Conservation (phyloP, 2,888 invertebrate genomes). For the Melangyna quadrimaculata region DNA sequence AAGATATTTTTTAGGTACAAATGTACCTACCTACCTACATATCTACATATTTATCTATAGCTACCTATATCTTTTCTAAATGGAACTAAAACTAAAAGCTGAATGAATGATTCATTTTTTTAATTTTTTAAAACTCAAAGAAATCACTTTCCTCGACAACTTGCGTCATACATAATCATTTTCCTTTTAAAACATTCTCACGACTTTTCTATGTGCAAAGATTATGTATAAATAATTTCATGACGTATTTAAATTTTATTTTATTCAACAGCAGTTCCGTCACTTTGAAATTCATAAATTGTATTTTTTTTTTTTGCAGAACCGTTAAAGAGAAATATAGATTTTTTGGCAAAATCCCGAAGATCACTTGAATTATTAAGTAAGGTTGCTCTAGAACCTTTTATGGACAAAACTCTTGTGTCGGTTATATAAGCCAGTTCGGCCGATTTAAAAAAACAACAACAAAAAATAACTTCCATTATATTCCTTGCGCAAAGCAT, state of each 20-base stretch:
- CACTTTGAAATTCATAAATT: constrained; percentile 1
- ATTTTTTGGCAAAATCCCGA: not conserved
- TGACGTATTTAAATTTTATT: constrained; percentile 24
- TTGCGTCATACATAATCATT: constrained; percentile 17
- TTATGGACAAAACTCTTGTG: not conserved
- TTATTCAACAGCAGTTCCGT: not conserved
- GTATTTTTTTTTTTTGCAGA: not conserved
- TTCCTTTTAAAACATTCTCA: constrained; percentile 4
- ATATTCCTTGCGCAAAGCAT: constrained; percentile 26
- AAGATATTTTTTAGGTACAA: not conserved
- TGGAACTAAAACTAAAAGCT: not conserved
- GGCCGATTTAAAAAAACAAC: constrained; percentile 17
- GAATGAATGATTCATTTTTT: constrained; percentile 21
- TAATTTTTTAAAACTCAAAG: not conserved
- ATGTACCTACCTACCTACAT: not conserved
- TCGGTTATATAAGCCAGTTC: constrained; percentile 54
- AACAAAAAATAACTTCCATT: not conserved
- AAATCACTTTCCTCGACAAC: constrained; percentile 19
- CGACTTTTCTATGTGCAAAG: not conserved
- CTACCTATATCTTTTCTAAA: not conserved
- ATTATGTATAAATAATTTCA: not conserved
- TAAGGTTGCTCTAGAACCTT: too few relatives aligned
- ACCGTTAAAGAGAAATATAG: not conserved
- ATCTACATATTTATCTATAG: too few relatives aligned
- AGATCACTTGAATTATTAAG: constrained; percentile 12